Conservation (phyloP, 2,888 invertebrate species). For the Coenonympha glycerion region DNA sequence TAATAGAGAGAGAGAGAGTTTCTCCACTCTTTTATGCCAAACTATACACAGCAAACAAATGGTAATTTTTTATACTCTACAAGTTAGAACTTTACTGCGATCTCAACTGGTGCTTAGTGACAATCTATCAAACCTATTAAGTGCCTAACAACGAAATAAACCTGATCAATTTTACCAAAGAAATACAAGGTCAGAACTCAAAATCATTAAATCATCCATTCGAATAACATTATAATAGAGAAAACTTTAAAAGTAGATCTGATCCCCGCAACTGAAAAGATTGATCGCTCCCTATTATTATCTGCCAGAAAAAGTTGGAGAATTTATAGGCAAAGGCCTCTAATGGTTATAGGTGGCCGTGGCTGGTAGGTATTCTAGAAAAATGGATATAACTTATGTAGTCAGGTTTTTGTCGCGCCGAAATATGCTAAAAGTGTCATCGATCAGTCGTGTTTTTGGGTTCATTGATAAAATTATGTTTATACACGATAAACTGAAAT, state of each 20-base stretch:
- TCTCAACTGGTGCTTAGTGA: no score
- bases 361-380: conserved; percentile 20
- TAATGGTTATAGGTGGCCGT: conserved; percentile 16
- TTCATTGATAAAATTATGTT: background rate
- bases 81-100: no score
- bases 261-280: conserved; percentile 17
- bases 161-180: conserved; percentile 1
- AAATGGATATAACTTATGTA: conserved; percentile 19
- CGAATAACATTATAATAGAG: background rate
- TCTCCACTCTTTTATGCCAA: no score
- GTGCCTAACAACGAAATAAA: no score
- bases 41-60: no score
- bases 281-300: conserved; percentile 25
- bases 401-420: conserved; percentile 16
- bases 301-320: conserved; percentile 27
- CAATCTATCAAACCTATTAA: no score
- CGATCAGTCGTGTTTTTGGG: conserved; percentile 3
- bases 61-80: no score
- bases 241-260: conserved; percentile 4
- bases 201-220: conserved; percentile 8
- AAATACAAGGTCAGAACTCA: conserved; percentile 5
- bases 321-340: conserved; percentile 27
- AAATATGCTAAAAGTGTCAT: conserved; percentile 10
- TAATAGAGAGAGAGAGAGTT: no score
- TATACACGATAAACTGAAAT: background rate